A percentile compares a stretch with the other conserved stretches of the same genome.
Conservation (phyloP, 2,888 invertebrate species). For the Drosophila silvestris region DNA sequence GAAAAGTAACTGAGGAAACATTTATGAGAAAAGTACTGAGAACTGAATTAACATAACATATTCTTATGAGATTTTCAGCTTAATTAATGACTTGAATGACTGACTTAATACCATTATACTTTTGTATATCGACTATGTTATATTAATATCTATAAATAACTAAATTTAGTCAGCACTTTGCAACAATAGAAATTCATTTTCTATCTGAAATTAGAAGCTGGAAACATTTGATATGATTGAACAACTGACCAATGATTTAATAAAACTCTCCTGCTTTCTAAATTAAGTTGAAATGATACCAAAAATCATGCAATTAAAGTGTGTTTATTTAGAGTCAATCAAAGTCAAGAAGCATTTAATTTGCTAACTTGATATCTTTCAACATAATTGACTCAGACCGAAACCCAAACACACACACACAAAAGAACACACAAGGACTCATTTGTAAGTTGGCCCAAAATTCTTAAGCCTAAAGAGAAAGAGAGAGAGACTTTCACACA, state of each 20-base stretch:
- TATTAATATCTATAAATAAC: not conserved
- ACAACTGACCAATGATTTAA: not conserved
- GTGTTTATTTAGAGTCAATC: conserved; percentile 41
- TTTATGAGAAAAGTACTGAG: not conserved
- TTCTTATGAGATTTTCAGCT: not conserved
- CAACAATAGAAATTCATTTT: not conserved
- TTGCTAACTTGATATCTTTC: conserved; percentile 63
- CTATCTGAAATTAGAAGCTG: not conserved
- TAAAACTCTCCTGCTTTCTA: not conserved
- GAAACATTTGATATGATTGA: not conserved
- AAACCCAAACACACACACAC: not conserved
- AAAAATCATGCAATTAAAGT: conserved; percentile 20
- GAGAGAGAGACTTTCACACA: conserved; percentile 65
- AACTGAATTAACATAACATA: not conserved
- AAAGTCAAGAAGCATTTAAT: conserved; percentile 65
- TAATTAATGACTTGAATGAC: not conserved
- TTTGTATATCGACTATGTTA: not conserved
- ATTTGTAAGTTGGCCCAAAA: conserved; percentile 53
- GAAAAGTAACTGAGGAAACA: no score
- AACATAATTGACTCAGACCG: conserved; percentile 65
- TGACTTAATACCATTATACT: not conserved
- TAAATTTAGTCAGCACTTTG: not conserved
- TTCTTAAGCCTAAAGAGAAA: conserved; percentile 65
- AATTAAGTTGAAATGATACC: not conserved
- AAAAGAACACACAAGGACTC: conserved; percentile 3